Evolutionary conservation across 1,140 invertebrate species (phyloP), one percentile per base, ranked within the genome.

Genomic region (Lepidurus couesii): DNA sequence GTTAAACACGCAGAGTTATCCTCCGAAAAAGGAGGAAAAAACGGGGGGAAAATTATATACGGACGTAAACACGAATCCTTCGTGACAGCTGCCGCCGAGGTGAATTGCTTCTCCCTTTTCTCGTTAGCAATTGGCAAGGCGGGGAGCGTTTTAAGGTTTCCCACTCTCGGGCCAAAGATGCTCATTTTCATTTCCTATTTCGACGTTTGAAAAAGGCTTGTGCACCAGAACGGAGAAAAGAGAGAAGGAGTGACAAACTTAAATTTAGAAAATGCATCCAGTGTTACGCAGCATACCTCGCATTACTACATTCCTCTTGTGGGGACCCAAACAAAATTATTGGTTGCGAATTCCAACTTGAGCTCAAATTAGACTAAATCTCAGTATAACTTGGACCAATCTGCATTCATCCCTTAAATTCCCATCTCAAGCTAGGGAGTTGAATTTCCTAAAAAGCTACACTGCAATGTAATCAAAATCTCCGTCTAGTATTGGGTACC

Each of bases 191-290:
- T 34, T 34, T 34, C 34, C 34, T 34, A 34, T 34, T 34, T 34
- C 34, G 34, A 34, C 2, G 34, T 34, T 34, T 34, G 1, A 4
- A 34, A 34, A 34, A 34, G 34, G 4, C 34, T 34, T 34, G 34
- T 34, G 34, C 34, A 34, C 34, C 4, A 34, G 3, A 34, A 34
- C 26, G 34, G 34, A 34, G 34, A 34, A 34, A 65, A 21, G 53
- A 65, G 16, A 7, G 53, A 65, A 7, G 9, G 53, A 65, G 53
- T 65, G 53, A 65, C 53, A 16, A 65, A 65, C 21, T 65, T 65
- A 65, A 65, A 65, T 65, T 65, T 65, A 65, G 53, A 65, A 65
- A 65, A 65, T 65, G 53, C 53, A n/a, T 21, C 53, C 53, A 65
- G 53, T 65, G 53, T 65, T 65, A 13, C 13, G 16, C 53, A 65